These are phyloP conservation scores for Drosophila robusta DNA, from an alignment of 2,888 invertebrate genomes.

Conservation along the genomic window DNA sequence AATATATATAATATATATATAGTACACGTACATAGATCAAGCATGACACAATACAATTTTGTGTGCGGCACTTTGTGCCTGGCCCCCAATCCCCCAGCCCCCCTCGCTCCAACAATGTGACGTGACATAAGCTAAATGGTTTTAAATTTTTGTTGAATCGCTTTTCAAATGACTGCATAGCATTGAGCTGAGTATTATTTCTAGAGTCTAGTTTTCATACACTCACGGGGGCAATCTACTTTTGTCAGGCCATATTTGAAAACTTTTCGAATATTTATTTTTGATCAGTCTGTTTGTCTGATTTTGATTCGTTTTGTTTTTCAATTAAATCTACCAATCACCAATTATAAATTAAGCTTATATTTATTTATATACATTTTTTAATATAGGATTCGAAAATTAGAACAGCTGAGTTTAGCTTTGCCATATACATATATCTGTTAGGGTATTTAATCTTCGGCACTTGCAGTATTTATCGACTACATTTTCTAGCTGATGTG, in stretches of 20 bases:
- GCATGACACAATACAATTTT: conserved; percentile 72
- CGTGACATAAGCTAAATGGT: conserved; percentile 75
- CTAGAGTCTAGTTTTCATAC: conserved; percentile 15
- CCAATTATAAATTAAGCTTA: too few species aligned
- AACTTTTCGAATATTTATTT: too few species aligned
- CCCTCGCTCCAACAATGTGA: conserved; percentile 28
- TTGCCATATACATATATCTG: too few species aligned
- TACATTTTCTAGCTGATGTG: background rate
- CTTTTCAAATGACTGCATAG: conserved; percentile 62
- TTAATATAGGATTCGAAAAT: too few species aligned
- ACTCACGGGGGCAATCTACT: background rate
- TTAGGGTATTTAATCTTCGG: background rate
- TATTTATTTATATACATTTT: too few species aligned
- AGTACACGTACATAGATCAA: conserved; percentile 39
- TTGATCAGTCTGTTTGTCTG: too few species aligned
- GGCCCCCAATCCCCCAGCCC: conserved; percentile 8
- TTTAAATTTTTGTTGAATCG: conserved; percentile 75
- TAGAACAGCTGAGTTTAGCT: too few species aligned
- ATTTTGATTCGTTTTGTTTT: too few species aligned
- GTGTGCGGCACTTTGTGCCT: conserved; percentile 57
- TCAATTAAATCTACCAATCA: too few species aligned
- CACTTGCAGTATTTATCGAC: background rate
- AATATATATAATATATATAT: conserved; percentile 6
- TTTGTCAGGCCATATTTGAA: too few species aligned
- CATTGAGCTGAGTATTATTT: conserved; percentile 14